A percentile compares a stretch with the other conserved stretches of the same genome.
These are phyloP conservation scores for Pheosia tremula DNA, from an alignment of 2,888 invertebrate species.

Conservation along the genomic window DNA sequence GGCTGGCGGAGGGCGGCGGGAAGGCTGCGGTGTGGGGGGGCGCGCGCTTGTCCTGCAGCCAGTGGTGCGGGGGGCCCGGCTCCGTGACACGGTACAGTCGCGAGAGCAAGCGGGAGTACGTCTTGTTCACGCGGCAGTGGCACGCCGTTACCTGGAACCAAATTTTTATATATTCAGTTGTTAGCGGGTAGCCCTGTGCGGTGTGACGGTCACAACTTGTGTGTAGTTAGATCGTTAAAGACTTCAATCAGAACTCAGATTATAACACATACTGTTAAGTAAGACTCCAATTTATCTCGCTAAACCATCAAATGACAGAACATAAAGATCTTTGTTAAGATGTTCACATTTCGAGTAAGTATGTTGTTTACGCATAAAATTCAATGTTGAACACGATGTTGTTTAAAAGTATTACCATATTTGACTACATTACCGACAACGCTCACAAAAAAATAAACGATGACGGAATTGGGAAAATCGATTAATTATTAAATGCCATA, in stretches of 20 bases:
- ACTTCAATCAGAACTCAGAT: too few relatives aligned
- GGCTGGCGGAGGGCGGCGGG: slow-evolving; percentile 72
- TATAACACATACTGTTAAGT: too few relatives aligned
- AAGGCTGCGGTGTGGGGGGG: slow-evolving; percentile 47
- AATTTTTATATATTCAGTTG: background rate
- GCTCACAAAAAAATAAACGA: background rate
- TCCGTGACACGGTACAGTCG: slow-evolving; percentile 75
- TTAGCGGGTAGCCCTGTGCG: background rate
- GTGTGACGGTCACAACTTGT: too few relatives aligned
- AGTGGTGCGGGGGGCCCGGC: slow-evolving; percentile 77
- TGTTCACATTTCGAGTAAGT: background rate
- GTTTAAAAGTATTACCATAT: slow-evolving; percentile 6
- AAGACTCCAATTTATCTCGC: too few relatives aligned
- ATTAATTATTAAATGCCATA: slow-evolving; percentile 4
- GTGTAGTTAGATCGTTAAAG: too few relatives aligned
- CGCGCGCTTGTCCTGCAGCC: slow-evolving; percentile 85
- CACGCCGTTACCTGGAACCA: slow-evolving; percentile 88
- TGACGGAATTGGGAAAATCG: background rate
- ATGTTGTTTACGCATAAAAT: background rate
- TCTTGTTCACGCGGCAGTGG: slow-evolving; percentile 91
- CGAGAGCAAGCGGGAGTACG: slow-evolving; percentile 87
- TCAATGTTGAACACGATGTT: background rate
- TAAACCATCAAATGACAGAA: background rate
- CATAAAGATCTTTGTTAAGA: background rate
- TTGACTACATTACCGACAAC: background rate